These are phyloP conservation scores for Octonoba sinensis DNA, from an alignment of 2,888 invertebrate genomes.

Conservation along the genomic window DNA sequence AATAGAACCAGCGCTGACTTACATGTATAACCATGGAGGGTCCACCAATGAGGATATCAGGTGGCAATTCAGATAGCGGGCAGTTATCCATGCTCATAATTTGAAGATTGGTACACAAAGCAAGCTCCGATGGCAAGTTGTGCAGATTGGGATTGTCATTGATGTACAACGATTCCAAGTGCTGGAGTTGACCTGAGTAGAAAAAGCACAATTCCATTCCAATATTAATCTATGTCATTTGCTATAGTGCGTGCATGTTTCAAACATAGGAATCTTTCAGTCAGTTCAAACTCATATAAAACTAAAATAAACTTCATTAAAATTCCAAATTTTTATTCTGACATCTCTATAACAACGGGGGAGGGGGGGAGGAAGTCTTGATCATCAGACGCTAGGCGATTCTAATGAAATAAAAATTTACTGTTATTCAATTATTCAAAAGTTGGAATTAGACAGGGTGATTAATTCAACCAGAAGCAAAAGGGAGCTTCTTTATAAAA, in stretches of 20 bases:
- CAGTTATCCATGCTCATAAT: constrained; percentile 99
- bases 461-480: no score
- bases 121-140: constrained; percentile 96
- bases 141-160: constrained; percentile 98
- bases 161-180: constrained; percentile 94
- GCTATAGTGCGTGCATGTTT: no score
- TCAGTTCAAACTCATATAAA: no score
- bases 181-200: constrained; percentile 81
- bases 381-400: background rate
- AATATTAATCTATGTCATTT: no score
- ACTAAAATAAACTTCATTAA: no score
- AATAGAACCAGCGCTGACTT: constrained; percentile 23
- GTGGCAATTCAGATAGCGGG: constrained; percentile 95
- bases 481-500: no score
- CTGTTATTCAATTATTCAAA: no score
- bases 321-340: no score
- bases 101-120: constrained; percentile 95
- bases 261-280: no score
- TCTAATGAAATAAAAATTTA: no score
- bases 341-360: background rate
- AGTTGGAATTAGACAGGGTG: no score
- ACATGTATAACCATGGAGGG: constrained; percentile 97
- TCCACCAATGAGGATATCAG: constrained; percentile 95
- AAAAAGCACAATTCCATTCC: background rate
- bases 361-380: background rate